Percentiles rank a stretch among this genome's conserved stretches.
Conservation (phyloP, 2,888 invertebrate genomes). For the Dolichomitus sp. region DNA sequence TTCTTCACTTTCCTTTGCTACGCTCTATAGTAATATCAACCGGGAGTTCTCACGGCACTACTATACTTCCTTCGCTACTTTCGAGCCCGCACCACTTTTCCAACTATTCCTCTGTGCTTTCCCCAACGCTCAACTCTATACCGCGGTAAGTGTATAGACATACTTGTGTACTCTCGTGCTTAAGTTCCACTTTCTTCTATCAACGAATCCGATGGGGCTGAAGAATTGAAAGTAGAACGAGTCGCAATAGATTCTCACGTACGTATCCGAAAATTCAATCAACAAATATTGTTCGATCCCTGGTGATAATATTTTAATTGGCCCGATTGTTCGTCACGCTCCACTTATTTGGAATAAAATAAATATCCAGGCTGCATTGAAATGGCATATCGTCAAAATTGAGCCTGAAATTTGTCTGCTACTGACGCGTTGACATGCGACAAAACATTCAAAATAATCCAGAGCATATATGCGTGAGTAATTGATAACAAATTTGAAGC, state of each 20-base stretch:
- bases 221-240: slow-evolving; percentile 1
- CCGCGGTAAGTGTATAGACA: background rate
- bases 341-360: slow-evolving; percentile 9
- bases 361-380: background rate
- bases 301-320: background rate
- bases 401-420: slow-evolving; percentile 25
- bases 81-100: slow-evolving; percentile 16
- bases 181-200: slow-evolving; percentile 12
- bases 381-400: background rate
- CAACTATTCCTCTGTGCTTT: slow-evolving; percentile 12
- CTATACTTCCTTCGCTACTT: slow-evolving; percentile 20
- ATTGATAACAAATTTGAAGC: slow-evolving; percentile 53
- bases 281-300: background rate
- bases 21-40: background rate
- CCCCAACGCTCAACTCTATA: background rate
- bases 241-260: background rate
- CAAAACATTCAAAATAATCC: background rate
- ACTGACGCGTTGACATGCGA: slow-evolving; percentile 18
- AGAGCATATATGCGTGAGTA: slow-evolving; percentile 18
- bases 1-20: slow-evolving; percentile 1
- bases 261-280: background rate
- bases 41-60: background rate
- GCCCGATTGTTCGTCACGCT: background rate
- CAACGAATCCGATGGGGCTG: slow-evolving; percentile 9
- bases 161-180: background rate